These are phyloP conservation scores for Dicrurus megarhynchus DNA, from an alignment of 2,113 vertebrate genomes.

Conservation along the genomic window DNA sequence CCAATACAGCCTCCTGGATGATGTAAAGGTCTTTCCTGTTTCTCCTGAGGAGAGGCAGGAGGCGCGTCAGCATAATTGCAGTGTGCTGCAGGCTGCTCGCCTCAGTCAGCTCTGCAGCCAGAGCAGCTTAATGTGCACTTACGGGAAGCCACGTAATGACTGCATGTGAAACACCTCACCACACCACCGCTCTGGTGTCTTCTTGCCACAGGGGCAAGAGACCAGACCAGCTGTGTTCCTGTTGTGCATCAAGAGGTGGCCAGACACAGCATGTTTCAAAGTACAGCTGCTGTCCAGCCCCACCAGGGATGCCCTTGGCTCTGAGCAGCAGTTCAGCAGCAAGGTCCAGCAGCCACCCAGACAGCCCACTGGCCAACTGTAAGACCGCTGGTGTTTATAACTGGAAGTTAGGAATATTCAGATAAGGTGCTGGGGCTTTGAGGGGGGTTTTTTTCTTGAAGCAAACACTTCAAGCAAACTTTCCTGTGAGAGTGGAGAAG, in stretches of 20 bases:
- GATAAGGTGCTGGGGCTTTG: background rate
- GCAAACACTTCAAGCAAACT: background rate
- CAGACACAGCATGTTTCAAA: background rate
- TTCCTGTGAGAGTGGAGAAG: background rate
- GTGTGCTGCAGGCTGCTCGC: background rate
- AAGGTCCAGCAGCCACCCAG: background rate
- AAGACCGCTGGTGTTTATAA: background rate
- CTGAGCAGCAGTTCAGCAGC: background rate
- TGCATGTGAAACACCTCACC: background rate
- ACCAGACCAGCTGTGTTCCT: background rate
- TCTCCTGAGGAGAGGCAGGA: background rate
- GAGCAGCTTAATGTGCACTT: background rate
- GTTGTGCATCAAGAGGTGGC: background rate
- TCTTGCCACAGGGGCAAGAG: background rate
- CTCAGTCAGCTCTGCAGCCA: background rate
- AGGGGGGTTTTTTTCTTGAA: background rate
- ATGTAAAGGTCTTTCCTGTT: slow-evolving; percentile 29
- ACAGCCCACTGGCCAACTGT: background rate
- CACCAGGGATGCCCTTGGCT: background rate
- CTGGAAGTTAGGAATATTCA: background rate
- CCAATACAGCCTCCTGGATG: background rate
- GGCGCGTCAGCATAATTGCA: background rate
- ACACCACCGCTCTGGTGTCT: accelerated
- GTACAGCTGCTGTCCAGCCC: background rate
- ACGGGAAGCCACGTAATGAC: background rate